Evolutionary conservation across 1,140 invertebrate species (phyloP).

Genomic region (Drosophila seguyi): DNA sequence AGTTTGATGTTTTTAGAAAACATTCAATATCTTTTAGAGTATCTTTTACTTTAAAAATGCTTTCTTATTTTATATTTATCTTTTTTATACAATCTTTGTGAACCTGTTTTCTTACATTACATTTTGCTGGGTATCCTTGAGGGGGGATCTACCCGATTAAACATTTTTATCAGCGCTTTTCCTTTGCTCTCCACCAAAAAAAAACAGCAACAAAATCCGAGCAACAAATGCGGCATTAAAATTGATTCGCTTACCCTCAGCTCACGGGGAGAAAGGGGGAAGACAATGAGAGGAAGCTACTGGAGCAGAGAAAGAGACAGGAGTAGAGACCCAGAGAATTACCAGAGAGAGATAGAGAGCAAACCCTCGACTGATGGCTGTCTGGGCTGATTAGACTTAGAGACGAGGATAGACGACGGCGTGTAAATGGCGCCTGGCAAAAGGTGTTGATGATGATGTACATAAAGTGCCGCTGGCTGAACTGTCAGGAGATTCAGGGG

Average conservation of each 20-base stretch:
- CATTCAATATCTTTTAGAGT: too few relatives aligned
- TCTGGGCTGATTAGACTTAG: slow-evolving; percentile 80
- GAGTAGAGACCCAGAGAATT: not conserved
- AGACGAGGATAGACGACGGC: slow-evolving; percentile 81
- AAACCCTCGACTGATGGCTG: slow-evolving; percentile 51
- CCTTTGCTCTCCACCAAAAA: slow-evolving; percentile 9
- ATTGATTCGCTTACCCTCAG: slow-evolving; percentile 71
- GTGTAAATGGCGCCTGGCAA: slow-evolving; percentile 80
- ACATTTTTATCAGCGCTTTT: slow-evolving; percentile 26
- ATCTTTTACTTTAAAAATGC: not conserved
- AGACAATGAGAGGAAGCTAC: slow-evolving; percentile 15
- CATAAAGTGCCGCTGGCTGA: slow-evolving; percentile 79
- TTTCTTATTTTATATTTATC: not conserved
- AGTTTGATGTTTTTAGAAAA: not conserved
- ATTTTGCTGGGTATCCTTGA: too few relatives aligned
- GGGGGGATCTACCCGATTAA: too few relatives aligned
- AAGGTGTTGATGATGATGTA: slow-evolving; percentile 81
- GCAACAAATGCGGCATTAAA: slow-evolving; percentile 78
- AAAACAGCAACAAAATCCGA: slow-evolving; percentile 66
- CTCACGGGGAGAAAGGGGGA: slow-evolving; percentile 1
- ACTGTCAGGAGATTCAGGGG: slow-evolving; percentile 34
- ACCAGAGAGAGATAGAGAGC: slow-evolving; percentile 7
- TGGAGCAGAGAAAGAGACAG: not conserved
- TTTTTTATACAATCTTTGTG: too few relatives aligned
- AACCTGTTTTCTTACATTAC: too few relatives aligned